phyloP scores from a whole-genome alignment of 2,888 invertebrate genomes.

The Lobophora halterata region DNA sequence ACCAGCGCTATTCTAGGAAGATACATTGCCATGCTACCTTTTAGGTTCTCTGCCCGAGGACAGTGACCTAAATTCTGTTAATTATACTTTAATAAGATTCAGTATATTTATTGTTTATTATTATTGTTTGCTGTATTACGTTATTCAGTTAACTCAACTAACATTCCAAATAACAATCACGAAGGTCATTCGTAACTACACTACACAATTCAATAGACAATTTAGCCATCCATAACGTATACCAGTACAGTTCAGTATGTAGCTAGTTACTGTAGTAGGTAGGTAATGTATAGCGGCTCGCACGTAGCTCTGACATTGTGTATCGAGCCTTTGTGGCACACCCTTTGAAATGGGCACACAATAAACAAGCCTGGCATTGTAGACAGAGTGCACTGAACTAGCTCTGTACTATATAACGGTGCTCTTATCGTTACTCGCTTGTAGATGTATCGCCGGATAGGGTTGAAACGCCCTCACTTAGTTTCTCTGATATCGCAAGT shows the following conservation, averaged over 20 bases:
- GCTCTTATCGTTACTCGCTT: conserved; percentile 27
- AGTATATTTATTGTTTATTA: too few relatives aligned
- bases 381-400: conserved; percentile 46
- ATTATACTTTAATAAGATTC: too few relatives aligned
- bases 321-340: conserved; percentile 51
- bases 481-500: conserved; percentile 9
- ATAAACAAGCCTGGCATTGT: conserved; percentile 56
- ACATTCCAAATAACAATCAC: conserved; percentile 13
- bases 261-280: too few relatives aligned
- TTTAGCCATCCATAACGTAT: conserved; percentile 41
- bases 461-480: conserved; percentile 12
- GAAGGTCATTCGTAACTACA: conserved; percentile 24
- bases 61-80: too few relatives aligned
- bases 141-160: conserved; percentile 7
- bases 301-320: conserved; percentile 45
- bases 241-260: too few relatives aligned
- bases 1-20: too few relatives aligned
- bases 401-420: conserved; percentile 30
- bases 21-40: too few relatives aligned
- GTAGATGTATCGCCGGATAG: conserved; percentile 20
- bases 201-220: conserved; percentile 29
- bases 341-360: conserved; percentile 56
- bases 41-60: too few relatives aligned
- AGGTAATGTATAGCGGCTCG: conserved; percentile 31
- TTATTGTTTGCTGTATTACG: too few relatives aligned